Evolutionary conservation across 2,113 vertebrate genomes (phyloP), one percentile per base, ranked within the genome.

Genomic region (Pardalotus punctatus): DNA sequence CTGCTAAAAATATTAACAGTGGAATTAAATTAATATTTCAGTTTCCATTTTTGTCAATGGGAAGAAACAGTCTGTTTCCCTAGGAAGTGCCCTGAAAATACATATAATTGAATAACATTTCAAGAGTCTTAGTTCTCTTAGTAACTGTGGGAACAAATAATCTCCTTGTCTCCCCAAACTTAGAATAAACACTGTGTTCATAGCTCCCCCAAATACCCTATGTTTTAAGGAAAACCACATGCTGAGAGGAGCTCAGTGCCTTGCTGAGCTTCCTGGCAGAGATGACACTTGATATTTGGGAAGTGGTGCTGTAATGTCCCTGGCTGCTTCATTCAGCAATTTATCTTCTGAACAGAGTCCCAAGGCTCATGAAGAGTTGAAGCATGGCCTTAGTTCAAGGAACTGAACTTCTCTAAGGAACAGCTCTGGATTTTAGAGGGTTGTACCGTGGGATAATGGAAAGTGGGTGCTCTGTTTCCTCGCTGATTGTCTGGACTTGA

Each of bases 1-100:
- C 78, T 77, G 69, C 51, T 90, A 80, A 94, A 96, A 87, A 83
- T 81, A 48, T 90, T 90, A 94, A 38, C 38, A 73, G 21, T 72
- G 40, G 14, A 38, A 57, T 71, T 78, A 81, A 84, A 73, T 54
- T 50, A 64, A 45, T 53, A 50, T 85, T 81, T 56, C 36, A 53
- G 10, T 48, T 86, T 86, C 57, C 12, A 11, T 73, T 78, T 40
- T 81, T 89, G 22, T 48, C 50, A 51, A 1, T 40, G 61, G 57
- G n/a, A 81, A 66, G 43, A 70, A 90, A 42, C 24, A 78, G 29
- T 40, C 80, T 69, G 2, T 86, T 86, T 61, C 50, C 29, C 29
- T 42, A 61, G 81, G 71, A 92, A 53, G 2, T 36, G 10, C 24
- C 33, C 48, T 82, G 66, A 69, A 91, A 92, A 40, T 7, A 4